These are phyloP conservation scores for Vidua chalybeata DNA, from an alignment of 2,113 vertebrate species.

Conservation along the genomic window DNA sequence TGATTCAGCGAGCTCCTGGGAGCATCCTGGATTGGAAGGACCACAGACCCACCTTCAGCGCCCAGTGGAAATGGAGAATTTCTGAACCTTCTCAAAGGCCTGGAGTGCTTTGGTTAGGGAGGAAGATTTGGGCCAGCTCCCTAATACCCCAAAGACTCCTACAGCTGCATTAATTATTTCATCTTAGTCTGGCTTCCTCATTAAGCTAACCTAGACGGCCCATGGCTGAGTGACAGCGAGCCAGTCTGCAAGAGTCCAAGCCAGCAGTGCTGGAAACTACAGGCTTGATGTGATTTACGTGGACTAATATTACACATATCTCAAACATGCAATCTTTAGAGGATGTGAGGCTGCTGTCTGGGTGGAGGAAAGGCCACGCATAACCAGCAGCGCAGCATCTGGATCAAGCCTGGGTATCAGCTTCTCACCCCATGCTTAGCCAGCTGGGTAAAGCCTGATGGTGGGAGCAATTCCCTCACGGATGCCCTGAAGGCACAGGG, in stretches of 20 bases:
- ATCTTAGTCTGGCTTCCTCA: conserved; percentile 60
- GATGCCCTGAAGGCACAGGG: background rate
- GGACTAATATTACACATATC: conserved; percentile 49
- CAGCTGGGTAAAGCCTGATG: background rate
- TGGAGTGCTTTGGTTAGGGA: background rate
- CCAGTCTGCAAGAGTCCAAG: conserved; percentile 6
- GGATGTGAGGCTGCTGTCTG: background rate
- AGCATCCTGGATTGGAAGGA: background rate
- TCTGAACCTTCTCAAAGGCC: background rate
- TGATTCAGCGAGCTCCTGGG: background rate
- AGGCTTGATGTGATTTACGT: conserved; percentile 14
- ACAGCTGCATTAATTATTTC: conserved; percentile 65
- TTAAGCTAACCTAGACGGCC: conserved; percentile 41
- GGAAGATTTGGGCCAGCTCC: conserved; percentile 16
- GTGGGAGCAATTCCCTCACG: background rate
- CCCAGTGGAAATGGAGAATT: conserved; percentile 34
- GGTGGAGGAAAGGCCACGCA: background rate
- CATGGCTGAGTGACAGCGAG: background rate
- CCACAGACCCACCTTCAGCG: background rate
- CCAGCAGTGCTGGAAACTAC: conserved; percentile 31
- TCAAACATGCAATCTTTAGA: conserved; percentile 31
- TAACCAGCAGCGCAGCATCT: background rate
- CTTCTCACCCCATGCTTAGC: background rate
- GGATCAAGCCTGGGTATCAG: background rate
- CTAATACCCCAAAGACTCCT: conserved; percentile 11